Conservation (phyloP, 2,797 vertebrate species). For the Pyrocephalus nanus region DNA sequence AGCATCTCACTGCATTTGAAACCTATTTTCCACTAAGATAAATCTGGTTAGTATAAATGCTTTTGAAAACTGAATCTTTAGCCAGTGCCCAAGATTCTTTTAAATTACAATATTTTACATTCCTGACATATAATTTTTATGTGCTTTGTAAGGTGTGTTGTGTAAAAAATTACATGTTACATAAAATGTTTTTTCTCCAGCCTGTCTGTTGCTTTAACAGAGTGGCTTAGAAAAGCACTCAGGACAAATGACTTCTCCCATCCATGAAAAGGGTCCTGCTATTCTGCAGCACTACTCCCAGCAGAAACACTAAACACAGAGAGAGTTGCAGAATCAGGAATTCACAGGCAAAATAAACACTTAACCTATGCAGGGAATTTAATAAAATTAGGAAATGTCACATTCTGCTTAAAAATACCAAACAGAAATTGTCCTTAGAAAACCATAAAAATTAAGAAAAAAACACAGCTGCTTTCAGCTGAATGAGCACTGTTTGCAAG, state of each 20-base stretch:
- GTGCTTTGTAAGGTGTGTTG: not conserved
- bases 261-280: not conserved
- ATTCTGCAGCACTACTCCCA: not conserved
- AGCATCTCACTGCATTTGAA: not conserved
- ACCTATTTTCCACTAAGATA: not conserved
- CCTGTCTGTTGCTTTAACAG: not conserved
- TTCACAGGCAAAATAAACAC: not conserved
- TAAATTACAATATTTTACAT: not conserved
- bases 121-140: not conserved
- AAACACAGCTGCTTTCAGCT: not conserved
- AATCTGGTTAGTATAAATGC: not conserved
- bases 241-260: not conserved
- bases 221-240: not conserved
- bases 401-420: not conserved
- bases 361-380: not conserved
- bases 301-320: not conserved
- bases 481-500: not conserved
- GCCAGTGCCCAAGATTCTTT: not conserved
- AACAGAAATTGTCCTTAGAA: not conserved
- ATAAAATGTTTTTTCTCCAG: not conserved
- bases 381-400: not conserved
- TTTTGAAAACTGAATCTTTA: not conserved
- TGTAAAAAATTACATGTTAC: rapidly evolving
- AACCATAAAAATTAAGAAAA: not conserved
- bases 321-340: not conserved